A percentile compares a stretch with the other conserved stretches of the same genome.
Conservation (phyloP, 2,113 vertebrate species). For the Sylvietta virens region DNA sequence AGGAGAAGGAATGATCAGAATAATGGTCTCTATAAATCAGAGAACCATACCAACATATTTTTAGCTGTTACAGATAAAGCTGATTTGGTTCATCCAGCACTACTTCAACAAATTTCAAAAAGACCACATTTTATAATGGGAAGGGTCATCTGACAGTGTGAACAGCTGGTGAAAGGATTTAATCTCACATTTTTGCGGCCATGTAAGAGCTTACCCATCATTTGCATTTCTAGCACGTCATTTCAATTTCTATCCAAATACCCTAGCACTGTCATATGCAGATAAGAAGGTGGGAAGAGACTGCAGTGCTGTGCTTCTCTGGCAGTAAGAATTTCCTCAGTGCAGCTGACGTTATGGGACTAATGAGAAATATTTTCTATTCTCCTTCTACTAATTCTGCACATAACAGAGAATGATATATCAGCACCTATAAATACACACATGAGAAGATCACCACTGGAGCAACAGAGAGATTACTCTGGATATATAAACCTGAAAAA, state of each 20-base stretch:
- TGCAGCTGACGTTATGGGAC: not conserved
- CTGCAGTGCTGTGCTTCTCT: not conserved
- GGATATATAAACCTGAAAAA: not conserved
- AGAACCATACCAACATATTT: not conserved
- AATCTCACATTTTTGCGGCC: not conserved
- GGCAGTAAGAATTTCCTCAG: not conserved
- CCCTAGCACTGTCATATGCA: not conserved
- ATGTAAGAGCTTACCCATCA: not conserved
- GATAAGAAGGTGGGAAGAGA: not conserved
- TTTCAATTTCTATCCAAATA: slow-evolving; percentile 18
- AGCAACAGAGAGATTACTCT: not conserved
- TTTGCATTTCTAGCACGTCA: slow-evolving; percentile 3
- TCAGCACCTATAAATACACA: not conserved
- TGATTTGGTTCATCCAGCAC: not conserved
- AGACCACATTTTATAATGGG: not conserved
- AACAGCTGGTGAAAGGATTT: not conserved
- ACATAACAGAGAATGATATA: not conserved
- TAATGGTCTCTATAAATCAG: not conserved
- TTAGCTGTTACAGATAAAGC: not conserved
- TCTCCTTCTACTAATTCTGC: not conserved
- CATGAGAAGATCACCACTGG: not conserved
- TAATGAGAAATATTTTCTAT: not conserved
- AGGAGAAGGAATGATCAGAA: not conserved
- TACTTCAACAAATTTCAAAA: not conserved
- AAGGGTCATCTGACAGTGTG: not conserved